Percentiles rank a stretch among this genome's conserved stretches.
Evolutionary conservation across 2,113 vertebrate genomes (phyloP).

Genomic region (Sakesphorus luctuosus): DNA sequence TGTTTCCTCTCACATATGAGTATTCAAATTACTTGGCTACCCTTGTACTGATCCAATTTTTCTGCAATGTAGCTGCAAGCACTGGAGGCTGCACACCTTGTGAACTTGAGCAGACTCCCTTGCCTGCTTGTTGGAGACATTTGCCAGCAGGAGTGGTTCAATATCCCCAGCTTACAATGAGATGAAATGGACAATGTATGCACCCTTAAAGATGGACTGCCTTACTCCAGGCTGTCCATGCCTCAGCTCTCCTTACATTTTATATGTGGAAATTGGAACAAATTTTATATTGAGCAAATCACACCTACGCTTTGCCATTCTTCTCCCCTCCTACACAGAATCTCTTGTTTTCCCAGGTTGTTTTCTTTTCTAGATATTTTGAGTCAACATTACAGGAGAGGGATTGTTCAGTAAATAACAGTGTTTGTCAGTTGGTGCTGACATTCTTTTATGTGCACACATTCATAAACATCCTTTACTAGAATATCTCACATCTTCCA

Average conservation of each 20-base stretch:
- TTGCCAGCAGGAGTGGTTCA: background rate
- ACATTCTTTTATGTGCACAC: background rate
- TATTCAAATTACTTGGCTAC: background rate
- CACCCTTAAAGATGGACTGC: background rate
- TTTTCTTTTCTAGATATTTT: background rate
- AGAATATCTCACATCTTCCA: background rate
- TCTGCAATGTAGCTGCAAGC: background rate
- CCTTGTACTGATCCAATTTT: background rate
- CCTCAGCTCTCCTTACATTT: background rate
- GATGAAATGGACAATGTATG: background rate
- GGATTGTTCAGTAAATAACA: background rate
- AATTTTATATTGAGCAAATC: slow-evolving; percentile 1
- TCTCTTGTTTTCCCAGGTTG: background rate
- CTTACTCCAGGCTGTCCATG: background rate
- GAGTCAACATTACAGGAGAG: background rate
- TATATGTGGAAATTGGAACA: background rate
- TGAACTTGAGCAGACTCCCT: background rate
- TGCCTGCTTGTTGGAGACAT: background rate
- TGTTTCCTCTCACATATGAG: background rate
- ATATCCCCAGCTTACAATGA: background rate
- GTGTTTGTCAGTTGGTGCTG: background rate
- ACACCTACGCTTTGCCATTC: background rate
- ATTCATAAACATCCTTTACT: background rate
- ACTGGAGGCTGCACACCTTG: background rate
- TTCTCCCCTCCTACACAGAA: background rate